Base-by-base conservation (phyloP, 2,113 vertebrate genomes). In the Rhinogobius similis region DNA sequence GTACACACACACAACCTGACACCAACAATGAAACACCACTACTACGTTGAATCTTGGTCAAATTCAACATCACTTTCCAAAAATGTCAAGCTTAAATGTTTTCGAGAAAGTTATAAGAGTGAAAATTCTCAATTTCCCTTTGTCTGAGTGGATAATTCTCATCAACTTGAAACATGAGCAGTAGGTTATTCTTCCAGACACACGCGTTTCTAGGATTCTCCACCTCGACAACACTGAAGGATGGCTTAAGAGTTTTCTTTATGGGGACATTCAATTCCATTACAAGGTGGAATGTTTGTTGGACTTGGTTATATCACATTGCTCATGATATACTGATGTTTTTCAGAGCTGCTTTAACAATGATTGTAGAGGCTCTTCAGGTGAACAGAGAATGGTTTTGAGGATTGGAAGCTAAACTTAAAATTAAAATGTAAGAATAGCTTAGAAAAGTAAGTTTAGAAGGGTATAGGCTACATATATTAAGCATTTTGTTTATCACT, bases 71-170 rank as follows among this genome's bases (percentile, higher is more conserved):
- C 62, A 61, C 68, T 73, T 81, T 81, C 62, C 62, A 71, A 79
- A 76, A 82, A 66, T 72, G 82, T 85, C 80, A 78, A 71, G 80
- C 61, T 78, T 43, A 44, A 62, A 84, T 55, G 52, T 55, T 55
- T 55, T 55, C 11, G 10, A 26, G 52, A 23, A 58, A 58, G 26
- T 58, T 14, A 6, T 18, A 29, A 14, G 55, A 26, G 24, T 5
- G 23, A 26, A 56, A 56, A 14, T 26, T 23, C 53, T 27, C 53
- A 56, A 27, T 56, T 27, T 14, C 23, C 23, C 53, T 14, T 13
- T 29, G 14, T 58, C 12, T 2, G 26, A 7, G 52, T 14, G 52
- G 52, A 10, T 26, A 55, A 13, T 55, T 55, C 23, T 23, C 24
- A 55, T 55, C 52, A 55, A n/a, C 52, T n/a, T 24, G 5, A 23